These are phyloP conservation scores for Nestor notabilis DNA, from an alignment of 2,113 vertebrate species.

Conservation along the genomic window DNA sequence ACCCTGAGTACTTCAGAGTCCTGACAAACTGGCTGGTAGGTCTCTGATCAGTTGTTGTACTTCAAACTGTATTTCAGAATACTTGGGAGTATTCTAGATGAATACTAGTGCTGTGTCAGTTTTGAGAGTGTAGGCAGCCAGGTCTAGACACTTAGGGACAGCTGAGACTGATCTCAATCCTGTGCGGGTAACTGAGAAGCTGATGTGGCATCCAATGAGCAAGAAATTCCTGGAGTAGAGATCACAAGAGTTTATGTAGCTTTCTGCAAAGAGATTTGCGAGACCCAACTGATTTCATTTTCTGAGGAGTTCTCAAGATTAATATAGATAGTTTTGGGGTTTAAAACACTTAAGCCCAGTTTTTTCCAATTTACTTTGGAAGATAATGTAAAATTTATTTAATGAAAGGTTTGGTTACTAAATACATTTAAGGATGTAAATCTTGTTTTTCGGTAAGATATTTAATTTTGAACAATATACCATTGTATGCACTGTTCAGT, in stretches of 20 bases:
- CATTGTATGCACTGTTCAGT: not conserved
- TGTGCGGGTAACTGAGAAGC: not conserved
- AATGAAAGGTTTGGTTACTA: not conserved
- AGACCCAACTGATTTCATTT: not conserved
- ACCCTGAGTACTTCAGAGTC: not conserved
- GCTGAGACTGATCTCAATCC: not conserved
- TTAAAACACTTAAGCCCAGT: not conserved
- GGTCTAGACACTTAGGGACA: not conserved
- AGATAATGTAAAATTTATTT: not conserved
- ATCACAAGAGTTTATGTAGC: not conserved
- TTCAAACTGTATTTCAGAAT: not conserved
- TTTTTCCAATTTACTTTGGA: not conserved
- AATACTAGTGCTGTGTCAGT: not conserved
- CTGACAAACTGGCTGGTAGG: not conserved
- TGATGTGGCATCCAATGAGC: not conserved
- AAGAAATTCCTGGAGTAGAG: not conserved
- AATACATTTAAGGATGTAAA: not conserved
- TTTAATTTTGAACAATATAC: not conserved
- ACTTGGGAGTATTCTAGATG: not conserved
- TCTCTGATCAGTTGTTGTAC: not conserved
- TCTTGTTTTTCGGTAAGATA: not conserved
- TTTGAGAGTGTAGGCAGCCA: not conserved
- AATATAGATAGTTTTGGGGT: not conserved
- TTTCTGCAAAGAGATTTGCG: not conserved
- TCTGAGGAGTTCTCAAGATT: not conserved